phyloP scores from a whole-genome alignment of 2,888 invertebrate genomes.

The Drosophila greeni region DNA sequence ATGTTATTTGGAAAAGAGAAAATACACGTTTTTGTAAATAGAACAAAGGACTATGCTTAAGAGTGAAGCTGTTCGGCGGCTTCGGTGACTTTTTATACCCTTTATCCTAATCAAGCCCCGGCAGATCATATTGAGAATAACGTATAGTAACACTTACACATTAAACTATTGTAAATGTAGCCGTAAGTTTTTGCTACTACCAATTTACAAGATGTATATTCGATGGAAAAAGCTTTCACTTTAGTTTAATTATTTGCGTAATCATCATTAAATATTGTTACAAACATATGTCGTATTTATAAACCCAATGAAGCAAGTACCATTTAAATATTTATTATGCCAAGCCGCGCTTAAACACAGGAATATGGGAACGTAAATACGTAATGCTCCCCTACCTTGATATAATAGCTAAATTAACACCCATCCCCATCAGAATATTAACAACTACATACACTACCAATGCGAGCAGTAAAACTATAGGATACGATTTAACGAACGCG shows the following conservation, averaged over 20 bases:
- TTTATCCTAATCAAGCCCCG: slow-evolving; percentile 32
- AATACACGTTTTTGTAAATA: slow-evolving; percentile 55
- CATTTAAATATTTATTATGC: slow-evolving; percentile 63
- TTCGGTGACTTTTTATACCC: slow-evolving; percentile 62
- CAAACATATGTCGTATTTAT: slow-evolving; percentile 71
- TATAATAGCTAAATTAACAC: slow-evolving; percentile 40
- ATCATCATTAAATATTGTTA: slow-evolving; percentile 68
- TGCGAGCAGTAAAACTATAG: slow-evolving; percentile 39
- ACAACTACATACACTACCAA: slow-evolving; percentile 47
- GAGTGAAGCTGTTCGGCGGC: slow-evolving; percentile 48
- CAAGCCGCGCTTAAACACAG: slow-evolving; percentile 58
- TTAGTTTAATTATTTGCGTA: slow-evolving; percentile 72
- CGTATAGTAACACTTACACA: slow-evolving; percentile 30
- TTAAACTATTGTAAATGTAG: slow-evolving; percentile 63
- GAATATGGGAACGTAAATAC: slow-evolving; percentile 56
- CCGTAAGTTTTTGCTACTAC: slow-evolving; percentile 72
- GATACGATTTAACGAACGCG: slow-evolving; percentile 52
- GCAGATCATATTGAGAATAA: slow-evolving; percentile 11
- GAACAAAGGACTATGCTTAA: slow-evolving; percentile 52
- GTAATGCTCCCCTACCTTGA: slow-evolving; percentile 43
- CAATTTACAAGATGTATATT: slow-evolving; percentile 70
- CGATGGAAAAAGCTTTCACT: slow-evolving; percentile 71
- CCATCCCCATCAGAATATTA: slow-evolving; percentile 41
- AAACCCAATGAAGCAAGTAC: slow-evolving; percentile 50
- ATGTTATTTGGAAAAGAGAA: slow-evolving; percentile 52